Evolutionary conservation across 2,113 vertebrate species (phyloP), one percentile per base, ranked within the genome.

Genomic region (Hirundichthys speculiger): DNA sequence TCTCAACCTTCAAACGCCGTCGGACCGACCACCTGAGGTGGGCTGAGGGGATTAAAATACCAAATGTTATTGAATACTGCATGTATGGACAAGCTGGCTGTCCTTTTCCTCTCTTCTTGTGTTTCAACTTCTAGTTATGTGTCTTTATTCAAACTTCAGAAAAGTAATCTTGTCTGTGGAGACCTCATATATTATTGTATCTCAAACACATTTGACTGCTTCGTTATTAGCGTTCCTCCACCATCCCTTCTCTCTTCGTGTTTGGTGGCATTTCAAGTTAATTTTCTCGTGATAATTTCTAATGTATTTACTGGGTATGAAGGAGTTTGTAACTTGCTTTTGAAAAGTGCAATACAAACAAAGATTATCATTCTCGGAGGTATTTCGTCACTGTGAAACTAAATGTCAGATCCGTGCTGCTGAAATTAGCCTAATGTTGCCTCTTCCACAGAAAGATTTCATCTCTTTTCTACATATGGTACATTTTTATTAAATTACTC

Each of bases 401-500:
- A 86, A 85, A 90, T 88, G 81, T 85, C 75, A 80, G 43, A 56
- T 72, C 69, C 19, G 56, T 69, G 67, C 52, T 24, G 64, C 53
- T 62, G 64, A 34, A 67, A 51, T 57, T 57, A 63, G 43, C 41
- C 69, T 61, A 58, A 53, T 68, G 63, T 80, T 14, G 49, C 46
- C 62, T 61, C 75, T 77, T 69, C 82, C 48, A 41, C 62, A 54
- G 38, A 47, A 43, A 77, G 80, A 86, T 71, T 64, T 73, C 59
- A 63, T 84, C 71, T 79, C 65, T 73, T 77, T 69, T 75, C 69
- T 56, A 79, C 80, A 80, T 75, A 56, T 71, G 76, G 63, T 62
- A 55, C 76, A 53, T 69, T 68, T 48, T 82, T 86, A 84, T 85
- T 89, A 79, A 69, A 85, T 89, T 77, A 82, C 20, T 65, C 71